phyloP scores from a whole-genome alignment of 2,113 vertebrate species.

The Erpornis zantholeuca region DNA sequence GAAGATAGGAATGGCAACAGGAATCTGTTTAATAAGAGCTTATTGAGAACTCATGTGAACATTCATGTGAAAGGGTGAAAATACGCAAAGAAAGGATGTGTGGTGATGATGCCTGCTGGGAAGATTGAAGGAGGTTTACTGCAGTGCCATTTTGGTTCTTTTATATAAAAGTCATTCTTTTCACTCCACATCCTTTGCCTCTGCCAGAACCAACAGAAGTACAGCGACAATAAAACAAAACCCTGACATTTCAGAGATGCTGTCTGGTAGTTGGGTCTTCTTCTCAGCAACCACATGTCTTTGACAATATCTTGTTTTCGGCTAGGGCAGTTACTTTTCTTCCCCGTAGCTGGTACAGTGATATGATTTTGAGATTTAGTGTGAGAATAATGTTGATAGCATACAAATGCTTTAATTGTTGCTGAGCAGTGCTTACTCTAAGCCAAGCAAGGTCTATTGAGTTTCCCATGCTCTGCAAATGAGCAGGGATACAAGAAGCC shows the following conservation, averaged over 20 bases:
- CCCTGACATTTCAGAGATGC: background rate
- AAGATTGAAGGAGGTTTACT: background rate
- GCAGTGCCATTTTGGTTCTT: background rate
- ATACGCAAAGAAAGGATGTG: accelerated
- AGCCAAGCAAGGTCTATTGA: background rate
- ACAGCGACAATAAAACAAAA: background rate
- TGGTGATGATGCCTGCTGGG: background rate
- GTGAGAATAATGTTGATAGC: background rate
- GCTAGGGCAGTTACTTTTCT: background rate
- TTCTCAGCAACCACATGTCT: background rate
- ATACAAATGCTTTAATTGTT: background rate
- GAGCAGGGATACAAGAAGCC: background rate
- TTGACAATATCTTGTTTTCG: background rate
- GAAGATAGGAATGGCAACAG: background rate
- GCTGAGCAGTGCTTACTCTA: background rate
- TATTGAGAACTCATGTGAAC: background rate
- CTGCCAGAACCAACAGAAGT: background rate
- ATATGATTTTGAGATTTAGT: background rate
- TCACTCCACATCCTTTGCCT: background rate
- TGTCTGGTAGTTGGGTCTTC: background rate
- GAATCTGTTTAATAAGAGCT: background rate
- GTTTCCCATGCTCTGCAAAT: background rate
- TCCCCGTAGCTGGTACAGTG: background rate
- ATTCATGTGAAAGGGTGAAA: background rate
- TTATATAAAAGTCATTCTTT: background rate